Evolutionary conservation across 2,113 vertebrate genomes (phyloP).

Genomic region (Thalassoma bifasciatum): DNA sequence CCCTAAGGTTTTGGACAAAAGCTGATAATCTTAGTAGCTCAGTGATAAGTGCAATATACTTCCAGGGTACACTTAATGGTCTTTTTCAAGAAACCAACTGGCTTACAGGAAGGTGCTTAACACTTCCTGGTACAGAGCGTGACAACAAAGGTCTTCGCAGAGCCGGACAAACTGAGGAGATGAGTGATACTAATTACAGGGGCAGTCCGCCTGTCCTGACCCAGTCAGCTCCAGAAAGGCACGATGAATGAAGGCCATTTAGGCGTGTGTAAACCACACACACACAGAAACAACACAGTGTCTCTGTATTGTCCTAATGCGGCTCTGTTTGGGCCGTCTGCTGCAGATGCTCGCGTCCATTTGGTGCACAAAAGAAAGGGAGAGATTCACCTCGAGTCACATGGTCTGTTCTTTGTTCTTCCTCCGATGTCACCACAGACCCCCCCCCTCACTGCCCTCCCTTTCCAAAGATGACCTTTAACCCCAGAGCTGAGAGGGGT

Average conservation of each 20-base stretch:
- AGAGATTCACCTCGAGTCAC: slow-evolving; percentile 50
- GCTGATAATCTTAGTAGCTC: background rate
- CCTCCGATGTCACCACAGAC: slow-evolving; percentile 36
- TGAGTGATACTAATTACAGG: slow-evolving; percentile 43
- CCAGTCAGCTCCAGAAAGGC: slow-evolving; percentile 23
- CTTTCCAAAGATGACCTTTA: slow-evolving; percentile 57
- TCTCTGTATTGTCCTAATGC: slow-evolving; percentile 38
- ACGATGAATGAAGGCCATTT: slow-evolving; percentile 43
- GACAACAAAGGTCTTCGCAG: slow-evolving; percentile 41
- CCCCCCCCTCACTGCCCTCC: slow-evolving; percentile 8
- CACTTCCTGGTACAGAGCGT: slow-evolving; percentile 13
- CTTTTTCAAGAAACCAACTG: background rate
- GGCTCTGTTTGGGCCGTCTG: slow-evolving; percentile 29
- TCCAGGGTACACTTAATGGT: background rate
- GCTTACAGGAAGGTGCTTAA: background rate
- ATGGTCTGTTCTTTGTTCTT: slow-evolving; percentile 68
- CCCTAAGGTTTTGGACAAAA: background rate
- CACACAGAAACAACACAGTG: slow-evolving; percentile 22
- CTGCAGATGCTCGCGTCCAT: slow-evolving; percentile 55
- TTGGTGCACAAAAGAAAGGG: slow-evolving; percentile 62
- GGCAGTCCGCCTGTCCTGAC: slow-evolving; percentile 35
- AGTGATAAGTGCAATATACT: background rate
- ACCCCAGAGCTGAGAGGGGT: slow-evolving; percentile 56
- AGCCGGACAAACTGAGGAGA: slow-evolving; percentile 4
- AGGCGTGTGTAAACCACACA: slow-evolving; percentile 8